phyloP scores from a whole-genome alignment of 2,797 vertebrate species.

The Sebastes oblongus region DNA sequence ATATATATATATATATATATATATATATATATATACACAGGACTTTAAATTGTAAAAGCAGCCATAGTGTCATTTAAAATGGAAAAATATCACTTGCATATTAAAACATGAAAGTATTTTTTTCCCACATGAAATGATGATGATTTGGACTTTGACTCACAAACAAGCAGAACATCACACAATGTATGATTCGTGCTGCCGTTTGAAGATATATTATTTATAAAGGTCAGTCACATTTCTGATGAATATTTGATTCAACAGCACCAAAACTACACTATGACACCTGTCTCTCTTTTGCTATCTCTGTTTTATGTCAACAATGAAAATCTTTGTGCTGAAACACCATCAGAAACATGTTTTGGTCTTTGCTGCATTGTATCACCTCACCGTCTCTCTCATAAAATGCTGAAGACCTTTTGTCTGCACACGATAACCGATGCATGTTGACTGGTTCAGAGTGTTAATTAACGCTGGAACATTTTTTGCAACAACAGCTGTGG shows the following conservation, averaged over 20 bases:
- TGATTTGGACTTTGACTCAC: background rate
- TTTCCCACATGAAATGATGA: background rate
- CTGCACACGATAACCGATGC: background rate
- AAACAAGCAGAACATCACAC: background rate
- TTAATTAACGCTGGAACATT: conserved; percentile 28
- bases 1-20: too few species aligned
- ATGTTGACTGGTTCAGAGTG: background rate
- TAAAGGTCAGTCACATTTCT: background rate
- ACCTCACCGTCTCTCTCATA: background rate
- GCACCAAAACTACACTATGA: background rate
- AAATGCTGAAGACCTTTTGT: background rate
- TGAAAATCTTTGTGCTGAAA: background rate
- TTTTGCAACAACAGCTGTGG: conserved; percentile 28
- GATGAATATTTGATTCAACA: background rate
- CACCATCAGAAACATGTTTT: background rate
- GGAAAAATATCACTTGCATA: background rate
- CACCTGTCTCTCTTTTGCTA: background rate
- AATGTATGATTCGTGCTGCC: background rate
- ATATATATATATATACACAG: background rate
- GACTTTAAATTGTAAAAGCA: background rate
- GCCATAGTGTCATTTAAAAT: background rate
- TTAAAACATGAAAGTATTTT: background rate
- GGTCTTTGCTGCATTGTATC: background rate
- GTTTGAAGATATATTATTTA: background rate
- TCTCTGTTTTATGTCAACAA: background rate